Conservation (phyloP, 2,888 invertebrate species). For the Buathra laborator region DNA sequence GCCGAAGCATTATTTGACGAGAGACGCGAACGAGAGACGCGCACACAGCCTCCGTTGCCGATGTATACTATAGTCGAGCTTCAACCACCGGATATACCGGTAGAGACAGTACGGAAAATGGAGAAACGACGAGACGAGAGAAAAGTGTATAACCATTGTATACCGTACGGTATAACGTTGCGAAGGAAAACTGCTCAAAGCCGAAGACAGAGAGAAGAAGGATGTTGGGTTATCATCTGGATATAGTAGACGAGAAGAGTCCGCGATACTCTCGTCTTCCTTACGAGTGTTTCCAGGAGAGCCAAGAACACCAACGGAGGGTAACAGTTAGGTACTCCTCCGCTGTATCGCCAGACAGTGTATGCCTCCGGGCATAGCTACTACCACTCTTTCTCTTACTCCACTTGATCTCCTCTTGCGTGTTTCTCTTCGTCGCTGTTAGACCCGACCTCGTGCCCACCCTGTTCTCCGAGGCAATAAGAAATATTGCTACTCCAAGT, state of each 20-base stretch:
- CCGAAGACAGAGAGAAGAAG: slow-evolving; percentile 16
- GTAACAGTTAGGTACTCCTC: slow-evolving; percentile 43
- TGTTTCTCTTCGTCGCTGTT: slow-evolving; percentile 45
- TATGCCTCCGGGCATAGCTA: slow-evolving; percentile 50
- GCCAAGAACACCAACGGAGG: slow-evolving; percentile 6
- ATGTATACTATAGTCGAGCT: slow-evolving; percentile 40
- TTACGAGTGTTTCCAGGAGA: slow-evolving; percentile 39
- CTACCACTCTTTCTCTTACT: slow-evolving; percentile 7
- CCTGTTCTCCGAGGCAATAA: slow-evolving; percentile 74
- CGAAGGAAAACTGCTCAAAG: slow-evolving; percentile 43
- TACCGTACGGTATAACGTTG: slow-evolving; percentile 30
- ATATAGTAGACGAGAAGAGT: slow-evolving; percentile 38
- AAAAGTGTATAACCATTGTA: slow-evolving; percentile 56
- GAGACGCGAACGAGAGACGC: slow-evolving; percentile 39
- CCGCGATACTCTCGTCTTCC: slow-evolving; percentile 40
- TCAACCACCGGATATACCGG: slow-evolving; percentile 4
- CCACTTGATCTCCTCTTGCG: slow-evolving; percentile 46
- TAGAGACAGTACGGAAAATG: slow-evolving; percentile 1
- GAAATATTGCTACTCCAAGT: slow-evolving; percentile 80
- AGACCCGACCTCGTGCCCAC: slow-evolving; percentile 68
- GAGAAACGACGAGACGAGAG: slow-evolving; percentile 18
- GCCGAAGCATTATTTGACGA: slow-evolving; percentile 61
- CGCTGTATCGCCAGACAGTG: slow-evolving; percentile 52
- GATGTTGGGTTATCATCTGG: slow-evolving; percentile 51
- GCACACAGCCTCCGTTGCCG: slow-evolving; percentile 24